These are phyloP conservation scores for Drosophila melanica DNA, from an alignment of 1,140 invertebrate genomes.

Conservation along the genomic window DNA sequence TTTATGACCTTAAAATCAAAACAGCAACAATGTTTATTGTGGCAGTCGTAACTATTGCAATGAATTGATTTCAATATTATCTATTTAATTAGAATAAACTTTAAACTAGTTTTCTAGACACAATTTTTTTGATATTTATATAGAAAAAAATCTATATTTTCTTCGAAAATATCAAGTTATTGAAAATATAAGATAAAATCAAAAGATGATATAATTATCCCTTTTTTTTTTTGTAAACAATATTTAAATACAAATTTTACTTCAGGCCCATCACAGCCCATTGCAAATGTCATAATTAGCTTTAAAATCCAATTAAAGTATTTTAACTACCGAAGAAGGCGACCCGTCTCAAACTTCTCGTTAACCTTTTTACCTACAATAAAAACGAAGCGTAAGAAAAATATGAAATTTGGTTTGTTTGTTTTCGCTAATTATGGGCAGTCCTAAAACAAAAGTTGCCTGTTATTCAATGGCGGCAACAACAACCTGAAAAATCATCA, in stretches of 20 bases:
- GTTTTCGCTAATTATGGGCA: constrained; percentile 54
- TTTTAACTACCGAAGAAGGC: background rate
- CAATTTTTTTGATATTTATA: too few species aligned
- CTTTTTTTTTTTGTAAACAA: too few species aligned
- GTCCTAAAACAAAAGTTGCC: constrained; percentile 11
- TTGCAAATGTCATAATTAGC: constrained; percentile 26
- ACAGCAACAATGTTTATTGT: too few species aligned
- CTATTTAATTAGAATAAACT: too few species aligned
- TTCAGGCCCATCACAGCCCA: background rate
- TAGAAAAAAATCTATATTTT: too few species aligned
- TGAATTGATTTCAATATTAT: too few species aligned
- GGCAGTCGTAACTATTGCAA: too few species aligned
- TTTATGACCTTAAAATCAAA: too few species aligned
- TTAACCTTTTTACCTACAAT: constrained; percentile 7
- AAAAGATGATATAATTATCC: too few species aligned
- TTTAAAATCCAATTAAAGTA: constrained; percentile 45
- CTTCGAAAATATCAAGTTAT: too few species aligned
- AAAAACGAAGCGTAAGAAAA: constrained; percentile 25
- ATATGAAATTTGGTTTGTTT: constrained; percentile 45
- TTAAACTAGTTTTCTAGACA: too few species aligned
- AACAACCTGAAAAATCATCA: constrained; percentile 55
- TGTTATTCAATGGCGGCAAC: constrained; percentile 10
- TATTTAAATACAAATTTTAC: background rate
- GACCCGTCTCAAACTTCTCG: constrained; percentile 15
- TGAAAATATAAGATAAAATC: too few species aligned